Percentiles rank a stretch among this genome's conserved stretches.
phyloP scores from a whole-genome alignment of 2,888 invertebrate species.

The Sinelater perroti region DNA sequence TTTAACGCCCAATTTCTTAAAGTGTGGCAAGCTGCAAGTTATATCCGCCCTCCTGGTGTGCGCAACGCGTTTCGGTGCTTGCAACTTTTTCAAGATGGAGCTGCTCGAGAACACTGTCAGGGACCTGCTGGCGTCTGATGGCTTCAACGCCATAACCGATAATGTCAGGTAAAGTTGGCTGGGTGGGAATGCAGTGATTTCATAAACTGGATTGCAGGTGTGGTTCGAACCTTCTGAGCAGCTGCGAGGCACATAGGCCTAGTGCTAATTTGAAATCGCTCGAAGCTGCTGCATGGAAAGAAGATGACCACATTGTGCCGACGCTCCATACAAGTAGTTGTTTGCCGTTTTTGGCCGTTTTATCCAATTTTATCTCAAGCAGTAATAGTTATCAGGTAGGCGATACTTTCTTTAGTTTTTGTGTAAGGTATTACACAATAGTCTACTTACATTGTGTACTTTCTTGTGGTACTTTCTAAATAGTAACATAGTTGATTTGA shows the following conservation, averaged over 20 bases:
- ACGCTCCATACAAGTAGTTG: conserved; percentile 60
- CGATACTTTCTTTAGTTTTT: not conserved
- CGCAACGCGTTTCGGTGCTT: conserved; percentile 42
- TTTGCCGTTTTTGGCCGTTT: conserved; percentile 59
- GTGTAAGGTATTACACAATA: too few relatives aligned
- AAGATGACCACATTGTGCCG: conserved; percentile 62
- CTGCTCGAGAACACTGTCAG: conserved; percentile 46
- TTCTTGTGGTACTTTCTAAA: too few relatives aligned
- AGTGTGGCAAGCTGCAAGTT: conserved; percentile 59
- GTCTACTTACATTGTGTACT: too few relatives aligned
- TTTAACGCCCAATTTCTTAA: too few relatives aligned
- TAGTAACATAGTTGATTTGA: too few relatives aligned
- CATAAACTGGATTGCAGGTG: conserved; percentile 50
- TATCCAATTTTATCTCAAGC: conserved; percentile 49
- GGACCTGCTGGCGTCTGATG: conserved; percentile 60
- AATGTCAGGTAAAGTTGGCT: conserved; percentile 53
- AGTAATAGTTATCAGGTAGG: conserved; percentile 46
- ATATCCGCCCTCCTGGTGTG: conserved; percentile 52
- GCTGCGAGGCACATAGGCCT: conserved; percentile 55
- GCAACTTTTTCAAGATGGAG: conserved; percentile 13
- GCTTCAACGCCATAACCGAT: conserved; percentile 61
- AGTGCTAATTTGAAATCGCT: conserved; percentile 61
- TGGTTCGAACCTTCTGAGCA: conserved; percentile 63
- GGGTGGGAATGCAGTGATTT: not conserved
- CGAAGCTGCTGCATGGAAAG: conserved; percentile 60